phyloP scores from a whole-genome alignment of 1,140 invertebrate genomes.

The Bombus confusus region DNA sequence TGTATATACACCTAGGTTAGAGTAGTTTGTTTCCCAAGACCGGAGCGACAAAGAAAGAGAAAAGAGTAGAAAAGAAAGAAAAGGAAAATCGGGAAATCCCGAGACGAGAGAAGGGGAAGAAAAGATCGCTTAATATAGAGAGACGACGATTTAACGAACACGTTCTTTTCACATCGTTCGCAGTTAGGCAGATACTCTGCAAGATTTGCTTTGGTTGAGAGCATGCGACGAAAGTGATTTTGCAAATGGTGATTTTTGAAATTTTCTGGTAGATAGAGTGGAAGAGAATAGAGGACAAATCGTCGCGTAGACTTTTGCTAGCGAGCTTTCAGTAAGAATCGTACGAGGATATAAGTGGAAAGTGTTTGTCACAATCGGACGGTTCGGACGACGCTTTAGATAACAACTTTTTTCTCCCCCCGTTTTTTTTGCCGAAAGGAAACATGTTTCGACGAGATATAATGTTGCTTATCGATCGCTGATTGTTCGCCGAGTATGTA shows the following conservation, averaged over 20 bases:
- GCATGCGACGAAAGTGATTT: neutral
- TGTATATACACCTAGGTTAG: constrained; percentile 72
- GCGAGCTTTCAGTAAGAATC: neutral
- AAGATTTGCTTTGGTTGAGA: neutral
- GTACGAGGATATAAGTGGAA: neutral
- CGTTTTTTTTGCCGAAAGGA: neutral
- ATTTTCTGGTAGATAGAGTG: neutral
- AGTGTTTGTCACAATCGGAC: neutral
- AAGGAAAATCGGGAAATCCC: neutral
- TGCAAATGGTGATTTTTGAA: neutral
- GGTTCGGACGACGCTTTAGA: neutral
- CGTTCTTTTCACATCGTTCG: neutral
- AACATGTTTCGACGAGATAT: neutral
- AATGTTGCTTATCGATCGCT: neutral
- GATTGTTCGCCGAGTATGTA: neutral
- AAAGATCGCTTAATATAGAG: neutral
- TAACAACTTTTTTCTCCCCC: neutral
- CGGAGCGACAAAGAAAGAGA: neutral
- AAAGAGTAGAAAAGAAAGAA: neutral
- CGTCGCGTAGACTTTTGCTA: constrained; percentile 1
- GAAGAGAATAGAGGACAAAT: neutral
- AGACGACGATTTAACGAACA: neutral
- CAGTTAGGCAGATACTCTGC: too few relatives aligned
- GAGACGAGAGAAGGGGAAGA: neutral
- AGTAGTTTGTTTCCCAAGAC: constrained; percentile 63